Base-by-base conservation (phyloP, 2,797 vertebrate genomes). In the Luscinia megarhynchos region DNA sequence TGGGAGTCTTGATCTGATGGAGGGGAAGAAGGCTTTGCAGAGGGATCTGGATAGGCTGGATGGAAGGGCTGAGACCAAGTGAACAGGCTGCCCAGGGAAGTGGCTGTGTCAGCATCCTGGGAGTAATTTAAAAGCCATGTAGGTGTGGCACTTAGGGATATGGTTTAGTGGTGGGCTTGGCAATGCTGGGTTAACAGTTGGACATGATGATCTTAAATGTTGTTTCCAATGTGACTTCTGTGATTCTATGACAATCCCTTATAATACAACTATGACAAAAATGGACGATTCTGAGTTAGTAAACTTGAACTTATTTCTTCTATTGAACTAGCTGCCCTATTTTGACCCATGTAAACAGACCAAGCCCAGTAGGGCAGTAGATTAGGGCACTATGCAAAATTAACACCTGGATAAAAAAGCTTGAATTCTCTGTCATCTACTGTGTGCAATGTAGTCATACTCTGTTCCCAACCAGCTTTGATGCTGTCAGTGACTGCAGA, bases 1-100 rank as follows among this genome's bases (percentile, higher is more conserved):
- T 4, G 9, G 18, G 14, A 43, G 21, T 55, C 51, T 14, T 63
- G 59, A 68, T 70, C 26, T n/a, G 12, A 17, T 11, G 4, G 51
- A 87, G 29, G 6, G 12, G 12, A 45, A 18, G 11, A 48, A 68
- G 50, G 36, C 14, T 51, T 15, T 77, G 11, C n/a, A 81, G 53
- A 76, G 19, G 34, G 26, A 53, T 40, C 22, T 55, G 12, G 30
- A 46, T 29, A 69, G 26, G 17, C 22, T 68, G 41, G n/a, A 38
- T 41, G 0, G 1, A 76, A 19, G 13, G 36, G 36, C 11, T 1
- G 0, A 64, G 26, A n/a, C 5, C 36, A 72, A 16, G 1, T 18
- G 17, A 83, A 63, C 10, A 70, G 38, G 24, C 4, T 72, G n/a
- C 8, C 12, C 26, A 66, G 34, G 72, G 15, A 67, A 67, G 24